Evolutionary conservation across 2,113 vertebrate genomes (phyloP), one percentile per base, ranked within the genome.

Genomic region (Caranx melampygus): DNA sequence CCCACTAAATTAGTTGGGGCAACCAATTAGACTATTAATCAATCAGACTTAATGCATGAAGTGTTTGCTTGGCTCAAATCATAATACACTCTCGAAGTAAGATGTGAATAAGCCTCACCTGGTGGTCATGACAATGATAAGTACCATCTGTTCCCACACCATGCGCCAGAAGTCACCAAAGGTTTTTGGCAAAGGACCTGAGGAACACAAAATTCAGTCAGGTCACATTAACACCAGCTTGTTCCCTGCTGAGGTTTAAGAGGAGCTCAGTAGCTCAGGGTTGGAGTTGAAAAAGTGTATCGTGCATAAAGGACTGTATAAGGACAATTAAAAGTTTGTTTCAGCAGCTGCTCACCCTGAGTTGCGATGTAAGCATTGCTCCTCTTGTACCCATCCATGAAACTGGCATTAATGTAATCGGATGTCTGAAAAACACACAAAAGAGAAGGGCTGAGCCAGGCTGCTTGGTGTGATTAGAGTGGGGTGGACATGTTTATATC

Each of bases 101-200:
- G 45, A 70, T 33, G 6, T 45, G 34, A 57, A 71, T 3, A 33
- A 59, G 66, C 47, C 85, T 92, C 75, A 96, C 95, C 95, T 94
- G 81, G 95, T 96, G 61, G 95, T 96, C 95, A 96, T 96, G 64
- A 96, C 95, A 18, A 96, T 94, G 67, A 96, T 94, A 82, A 95
- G 92, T 83, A 96, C 95, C 93, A 95, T 94, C 88, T 96, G 95
- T 79, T 96, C 95, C 95, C 95, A 96, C 61, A 96, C 94, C 95
- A 96, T 95, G 60, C 91, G 92, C 95, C 95, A 96, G 85, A 96
- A 96, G 84, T 96, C 95, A 60, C 78, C 92, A 83, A 94, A 96
- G 0, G 95, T 96, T 93, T 95, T 96, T 78, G 95, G 95, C 91
- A 96, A 85, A 84, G 95, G 95, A 87, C 95, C 95, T 96, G 72